Percentiles rank a stretch among this genome's conserved stretches.
Evolutionary conservation across 2,888 invertebrate species (phyloP).

Genomic region (Epiblema foenella): DNA sequence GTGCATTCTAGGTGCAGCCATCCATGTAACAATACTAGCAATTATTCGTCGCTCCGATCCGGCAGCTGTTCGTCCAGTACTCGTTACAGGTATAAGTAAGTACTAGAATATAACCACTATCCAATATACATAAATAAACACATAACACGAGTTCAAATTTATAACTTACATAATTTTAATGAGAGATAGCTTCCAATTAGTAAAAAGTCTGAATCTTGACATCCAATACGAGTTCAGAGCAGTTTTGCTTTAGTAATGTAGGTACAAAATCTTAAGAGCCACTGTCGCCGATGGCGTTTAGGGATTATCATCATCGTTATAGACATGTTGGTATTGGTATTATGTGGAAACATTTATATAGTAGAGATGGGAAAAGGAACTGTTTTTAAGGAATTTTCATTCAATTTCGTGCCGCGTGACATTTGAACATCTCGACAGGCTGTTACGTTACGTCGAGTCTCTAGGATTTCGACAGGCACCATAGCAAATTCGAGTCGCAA

Average conservation of each 20-base stretch:
- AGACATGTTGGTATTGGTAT: too few relatives aligned
- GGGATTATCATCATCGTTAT: not conserved
- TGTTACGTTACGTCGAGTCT: slow-evolving; percentile 18
- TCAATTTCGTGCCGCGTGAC: not conserved
- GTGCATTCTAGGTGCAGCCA: slow-evolving; percentile 64
- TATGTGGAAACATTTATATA: not conserved
- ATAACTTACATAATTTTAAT: not conserved
- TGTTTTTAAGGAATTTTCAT: not conserved
- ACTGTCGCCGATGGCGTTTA: not conserved
- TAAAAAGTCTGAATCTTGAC: not conserved
- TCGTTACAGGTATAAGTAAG: slow-evolving; percentile 12
- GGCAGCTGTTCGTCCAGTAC: slow-evolving; percentile 42
- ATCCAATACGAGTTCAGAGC: not conserved
- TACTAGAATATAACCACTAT: not conserved
- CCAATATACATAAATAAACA: too few relatives aligned
- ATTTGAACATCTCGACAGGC: slow-evolving; percentile 4
- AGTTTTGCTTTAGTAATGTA: not conserved
- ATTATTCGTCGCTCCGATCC: slow-evolving; percentile 58
- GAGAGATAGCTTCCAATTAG: not conserved
- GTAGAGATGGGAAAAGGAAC: not conserved
- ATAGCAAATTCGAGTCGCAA: slow-evolving; percentile 57
- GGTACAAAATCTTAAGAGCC: not conserved
- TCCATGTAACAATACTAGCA: slow-evolving; percentile 64
- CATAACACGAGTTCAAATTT: too few relatives aligned
- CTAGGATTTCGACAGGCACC: slow-evolving; percentile 40